Conservation (phyloP, 2,113 vertebrate genomes). For the Hypocryptadius cinnamomeus region DNA sequence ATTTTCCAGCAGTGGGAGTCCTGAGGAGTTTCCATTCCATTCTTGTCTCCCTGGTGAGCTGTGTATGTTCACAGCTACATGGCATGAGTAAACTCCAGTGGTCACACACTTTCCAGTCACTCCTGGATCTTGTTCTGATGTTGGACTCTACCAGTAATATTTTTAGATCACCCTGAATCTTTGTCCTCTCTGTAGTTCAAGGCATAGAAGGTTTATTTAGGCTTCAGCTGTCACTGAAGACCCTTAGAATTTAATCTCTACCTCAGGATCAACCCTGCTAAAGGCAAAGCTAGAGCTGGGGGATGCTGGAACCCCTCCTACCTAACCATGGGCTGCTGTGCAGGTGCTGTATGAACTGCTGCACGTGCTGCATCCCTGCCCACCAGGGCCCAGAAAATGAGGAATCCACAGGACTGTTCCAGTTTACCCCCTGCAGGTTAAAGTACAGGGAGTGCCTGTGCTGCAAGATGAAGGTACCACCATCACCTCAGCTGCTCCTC, state of each 20-base stretch:
- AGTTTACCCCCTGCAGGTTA: background rate
- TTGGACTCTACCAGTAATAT: background rate
- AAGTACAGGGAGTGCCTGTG: background rate
- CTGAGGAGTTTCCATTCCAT: background rate
- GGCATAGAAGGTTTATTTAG: background rate
- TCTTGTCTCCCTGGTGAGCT: background rate
- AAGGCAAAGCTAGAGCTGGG: background rate
- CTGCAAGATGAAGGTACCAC: background rate
- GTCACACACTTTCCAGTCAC: background rate
- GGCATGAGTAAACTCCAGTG: background rate
- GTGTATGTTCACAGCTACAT: fast-evolving
- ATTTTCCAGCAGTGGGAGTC: background rate
- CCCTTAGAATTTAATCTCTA: background rate
- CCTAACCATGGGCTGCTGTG: background rate
- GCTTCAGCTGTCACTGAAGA: background rate
- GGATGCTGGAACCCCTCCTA: background rate
- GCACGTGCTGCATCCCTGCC: background rate
- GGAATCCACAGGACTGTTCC: background rate
- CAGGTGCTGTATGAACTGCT: background rate
- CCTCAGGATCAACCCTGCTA: background rate
- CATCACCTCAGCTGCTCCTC: background rate
- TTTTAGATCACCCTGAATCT: background rate
- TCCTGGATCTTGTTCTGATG: background rate
- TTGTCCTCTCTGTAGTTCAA: background rate
- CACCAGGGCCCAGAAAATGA: background rate